These are phyloP conservation scores for Epinephelus coioides DNA, from an alignment of 2,797 vertebrate species.

Conservation along the genomic window DNA sequence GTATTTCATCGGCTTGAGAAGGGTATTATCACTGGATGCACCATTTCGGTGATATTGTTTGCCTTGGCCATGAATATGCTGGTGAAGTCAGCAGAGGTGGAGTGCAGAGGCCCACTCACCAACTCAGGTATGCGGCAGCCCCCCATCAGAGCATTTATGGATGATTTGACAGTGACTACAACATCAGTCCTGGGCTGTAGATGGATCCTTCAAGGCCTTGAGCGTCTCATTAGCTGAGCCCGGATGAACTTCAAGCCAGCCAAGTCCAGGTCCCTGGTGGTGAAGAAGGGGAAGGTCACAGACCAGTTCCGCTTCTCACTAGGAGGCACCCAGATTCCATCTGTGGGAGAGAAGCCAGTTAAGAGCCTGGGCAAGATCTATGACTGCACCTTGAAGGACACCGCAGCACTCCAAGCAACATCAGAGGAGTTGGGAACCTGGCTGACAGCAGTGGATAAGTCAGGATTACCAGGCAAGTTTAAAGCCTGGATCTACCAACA, in stretches of 20 bases:
- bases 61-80: background rate
- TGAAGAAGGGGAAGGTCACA: no score
- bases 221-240: no score
- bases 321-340: background rate
- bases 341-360: background rate
- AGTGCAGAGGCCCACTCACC: no score
- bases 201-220: no score
- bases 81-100: no score
- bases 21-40: background rate
- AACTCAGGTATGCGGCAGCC: background rate
- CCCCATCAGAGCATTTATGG: background rate
- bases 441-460: no score
- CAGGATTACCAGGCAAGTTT: no score
- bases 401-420: no score
- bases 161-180: background rate
- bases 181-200: background rate
- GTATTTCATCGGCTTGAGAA: background rate
- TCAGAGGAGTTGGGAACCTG: no score
- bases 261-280: no score
- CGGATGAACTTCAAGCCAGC: no score
- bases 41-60: background rate
- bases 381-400: background rate
- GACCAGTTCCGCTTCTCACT: background rate
- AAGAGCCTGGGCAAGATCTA: background rate
- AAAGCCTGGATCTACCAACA: background rate